Conservation (phyloP, 2,888 invertebrate species). For the Masnerella sp. region DNA sequence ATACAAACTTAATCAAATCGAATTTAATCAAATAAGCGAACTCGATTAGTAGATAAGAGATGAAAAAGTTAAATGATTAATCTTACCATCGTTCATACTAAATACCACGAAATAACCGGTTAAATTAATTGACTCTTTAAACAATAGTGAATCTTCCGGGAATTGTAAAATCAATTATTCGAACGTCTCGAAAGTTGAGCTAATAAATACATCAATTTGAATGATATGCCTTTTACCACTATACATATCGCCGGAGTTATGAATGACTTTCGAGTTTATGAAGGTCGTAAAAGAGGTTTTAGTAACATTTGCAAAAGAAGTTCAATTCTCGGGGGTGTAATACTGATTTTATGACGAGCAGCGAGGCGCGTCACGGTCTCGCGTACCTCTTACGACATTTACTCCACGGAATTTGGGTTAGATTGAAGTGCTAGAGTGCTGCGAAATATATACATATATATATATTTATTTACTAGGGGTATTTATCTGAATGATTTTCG, state of each 20-base stretch:
- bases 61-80: no score
- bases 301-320: conserved; percentile 31
- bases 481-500: no score
- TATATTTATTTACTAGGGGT: no score
- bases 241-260: conserved; percentile 23
- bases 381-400: conserved; percentile 33
- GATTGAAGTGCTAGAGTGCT: conserved; percentile 31
- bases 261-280: conserved; percentile 32
- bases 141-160: no score
- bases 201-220: conserved; percentile 18
- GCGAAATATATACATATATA: conserved; percentile 24
- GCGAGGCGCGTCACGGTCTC: conserved; percentile 26
- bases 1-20: no score
- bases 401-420: conserved; percentile 34
- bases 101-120: no score
- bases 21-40: no score
- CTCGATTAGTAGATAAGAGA: no score
- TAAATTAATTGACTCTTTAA: no score
- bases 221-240: conserved; percentile 11
- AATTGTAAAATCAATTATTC: conserved; percentile 14
- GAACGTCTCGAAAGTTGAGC: background rate
- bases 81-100: no score
- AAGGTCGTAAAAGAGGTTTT: conserved; percentile 39
- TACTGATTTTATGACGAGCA: conserved; percentile 51
- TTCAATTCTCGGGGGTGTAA: conserved; percentile 47